Percentiles rank a stretch among this genome's conserved stretches.
Evolutionary conservation across 2,113 vertebrate genomes (phyloP).

Genomic region (Uria aalge): DNA sequence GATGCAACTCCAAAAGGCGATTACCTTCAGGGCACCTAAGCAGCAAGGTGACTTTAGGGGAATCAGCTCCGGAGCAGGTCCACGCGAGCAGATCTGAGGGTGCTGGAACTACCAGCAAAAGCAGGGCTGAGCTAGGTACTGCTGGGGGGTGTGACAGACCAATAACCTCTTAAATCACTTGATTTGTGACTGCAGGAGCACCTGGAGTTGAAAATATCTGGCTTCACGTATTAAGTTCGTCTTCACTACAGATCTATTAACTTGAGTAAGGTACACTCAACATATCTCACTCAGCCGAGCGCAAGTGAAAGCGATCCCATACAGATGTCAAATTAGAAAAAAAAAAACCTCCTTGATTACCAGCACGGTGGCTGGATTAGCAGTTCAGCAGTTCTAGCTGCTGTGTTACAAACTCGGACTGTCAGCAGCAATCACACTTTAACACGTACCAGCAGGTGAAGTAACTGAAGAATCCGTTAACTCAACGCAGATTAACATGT

Average conservation of each 20-base stretch:
- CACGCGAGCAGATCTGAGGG: not conserved
- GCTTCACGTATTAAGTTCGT: not conserved
- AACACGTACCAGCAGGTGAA: not conserved
- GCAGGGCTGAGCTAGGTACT: not conserved
- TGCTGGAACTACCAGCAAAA: not conserved
- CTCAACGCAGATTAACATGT: not conserved
- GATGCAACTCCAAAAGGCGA: fast-evolving
- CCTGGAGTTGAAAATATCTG: not conserved
- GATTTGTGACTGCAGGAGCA: not conserved
- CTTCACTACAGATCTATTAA: not conserved
- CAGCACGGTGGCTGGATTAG: not conserved
- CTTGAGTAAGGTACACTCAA: not conserved
- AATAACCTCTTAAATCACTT: not conserved
- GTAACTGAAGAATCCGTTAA: not conserved
- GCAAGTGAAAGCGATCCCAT: not conserved
- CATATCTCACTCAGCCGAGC: not conserved
- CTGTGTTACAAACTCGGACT: not conserved
- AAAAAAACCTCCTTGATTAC: not conserved
- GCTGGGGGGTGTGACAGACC: not conserved
- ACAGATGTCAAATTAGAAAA: not conserved
- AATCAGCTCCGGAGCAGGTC: not conserved
- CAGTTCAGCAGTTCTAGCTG: not conserved
- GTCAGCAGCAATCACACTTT: not conserved
- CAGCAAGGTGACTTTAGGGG: not conserved
- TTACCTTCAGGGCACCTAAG: not conserved